phyloP scores from a whole-genome alignment of 2,888 invertebrate species.

The Trichogramma evanescens region DNA sequence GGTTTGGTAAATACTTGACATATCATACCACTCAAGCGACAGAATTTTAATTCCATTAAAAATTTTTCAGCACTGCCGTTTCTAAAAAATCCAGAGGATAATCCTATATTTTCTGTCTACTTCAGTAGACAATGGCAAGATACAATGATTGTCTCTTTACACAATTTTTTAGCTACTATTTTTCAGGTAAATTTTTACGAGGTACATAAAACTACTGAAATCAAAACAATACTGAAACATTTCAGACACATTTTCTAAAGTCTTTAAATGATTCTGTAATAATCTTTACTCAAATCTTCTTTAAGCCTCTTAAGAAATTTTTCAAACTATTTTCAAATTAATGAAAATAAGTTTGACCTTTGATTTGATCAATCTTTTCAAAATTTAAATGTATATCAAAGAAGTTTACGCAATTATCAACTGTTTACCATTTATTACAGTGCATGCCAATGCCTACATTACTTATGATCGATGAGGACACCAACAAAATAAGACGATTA shows the following conservation, averaged over 20 bases:
- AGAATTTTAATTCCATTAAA: neutral
- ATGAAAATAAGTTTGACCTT: neutral
- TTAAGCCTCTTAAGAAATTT: too few species aligned
- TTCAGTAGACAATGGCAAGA: conserved; percentile 95
- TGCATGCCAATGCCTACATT: conserved; percentile 83
- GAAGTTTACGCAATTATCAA: neutral
- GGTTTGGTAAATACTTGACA: conserved; percentile 71
- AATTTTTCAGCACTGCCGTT: conserved; percentile 73
- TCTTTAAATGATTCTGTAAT: too few species aligned
- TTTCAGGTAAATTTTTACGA: conserved; percentile 54
- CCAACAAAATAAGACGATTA: conserved; percentile 67
- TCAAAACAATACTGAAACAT: too few species aligned
- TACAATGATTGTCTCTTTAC: conserved; percentile 79
- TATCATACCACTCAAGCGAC: neutral
- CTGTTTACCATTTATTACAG: conserved; percentile 47
- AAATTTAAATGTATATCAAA: too few species aligned
- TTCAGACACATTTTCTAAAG: too few species aligned
- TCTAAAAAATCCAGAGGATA: conserved; percentile 85
- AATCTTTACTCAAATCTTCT: too few species aligned
- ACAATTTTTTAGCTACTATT: conserved; percentile 87
- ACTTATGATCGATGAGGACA: conserved; percentile 80
- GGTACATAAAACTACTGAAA: neutral
- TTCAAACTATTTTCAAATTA: neutral
- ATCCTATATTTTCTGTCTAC: conserved; percentile 76
- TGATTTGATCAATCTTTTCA: neutral